Evolutionary conservation across 2,888 invertebrate species (phyloP), one percentile per base, ranked within the genome.

Genomic region (Parochlus steinenii): DNA sequence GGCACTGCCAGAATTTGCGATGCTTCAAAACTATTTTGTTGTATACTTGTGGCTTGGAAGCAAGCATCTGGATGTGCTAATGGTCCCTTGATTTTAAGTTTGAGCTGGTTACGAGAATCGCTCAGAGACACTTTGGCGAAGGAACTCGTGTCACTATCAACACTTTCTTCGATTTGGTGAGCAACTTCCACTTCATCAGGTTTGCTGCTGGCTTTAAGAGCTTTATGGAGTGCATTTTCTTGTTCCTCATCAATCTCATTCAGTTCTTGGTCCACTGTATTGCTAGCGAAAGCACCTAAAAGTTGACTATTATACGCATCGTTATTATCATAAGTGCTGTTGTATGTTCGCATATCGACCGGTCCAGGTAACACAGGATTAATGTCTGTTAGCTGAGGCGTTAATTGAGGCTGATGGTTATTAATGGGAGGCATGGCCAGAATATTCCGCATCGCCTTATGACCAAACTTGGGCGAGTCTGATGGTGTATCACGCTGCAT

Each of bases 41-140:
- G n/a, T n/a, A n/a, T n/a, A n/a, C 48, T 57, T n/a, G 59, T 62
- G 7, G 64, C 62, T 19, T 67, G 69, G 1, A 64, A 23, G 8
- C 28, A 38, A 5, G 41, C 82, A 45, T 70, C 70, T 0, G 70
- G 55, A 1, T 65, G 72, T 40, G 82, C 67, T 47, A 81, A 74
- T 1, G 87, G 87, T 3, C 86, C 87, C 54, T 89, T 87, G 42
- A 87, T 87, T 58, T 89, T 89, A 1, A 89, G 75, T 53, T 87
- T 87, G 4, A 89, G 61, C 51, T 86, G 86, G 56, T 85, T 85
- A 19, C 85, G 65, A 0, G 83, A 78, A 55, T 85, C 83, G 1
- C 74, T 74, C 2, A 82, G 58, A 2, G 80, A 76, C 1, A 78
- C 77, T 51, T 81, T 81, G 3, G 73, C 74, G 39, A 64, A 64